phyloP scores from a whole-genome alignment of 2,888 invertebrate genomes.

The Rutpela maculata region DNA sequence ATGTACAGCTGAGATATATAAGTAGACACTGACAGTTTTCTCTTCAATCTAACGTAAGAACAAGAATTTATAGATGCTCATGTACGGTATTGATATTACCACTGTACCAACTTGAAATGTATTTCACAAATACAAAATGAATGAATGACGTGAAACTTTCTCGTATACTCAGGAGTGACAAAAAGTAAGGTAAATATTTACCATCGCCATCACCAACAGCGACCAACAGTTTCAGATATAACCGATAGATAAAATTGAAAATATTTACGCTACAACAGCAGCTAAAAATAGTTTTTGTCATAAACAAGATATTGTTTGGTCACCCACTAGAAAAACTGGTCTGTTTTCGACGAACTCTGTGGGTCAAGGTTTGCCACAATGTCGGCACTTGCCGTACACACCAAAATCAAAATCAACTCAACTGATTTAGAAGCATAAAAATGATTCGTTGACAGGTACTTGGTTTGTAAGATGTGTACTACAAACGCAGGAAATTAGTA shows the following conservation, averaged over 20 bases:
- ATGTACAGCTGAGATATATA: no score
- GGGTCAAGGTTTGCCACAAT: background rate
- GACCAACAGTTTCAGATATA: background rate
- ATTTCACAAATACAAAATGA: background rate
- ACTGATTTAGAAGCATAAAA: background rate
- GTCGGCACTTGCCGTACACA: background rate
- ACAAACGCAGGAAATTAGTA: conserved; percentile 1
- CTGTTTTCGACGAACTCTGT: conserved; percentile 2
- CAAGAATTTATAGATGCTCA: no score
- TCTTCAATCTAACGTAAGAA: no score
- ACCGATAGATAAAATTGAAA: background rate
- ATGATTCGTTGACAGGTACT: conserved; percentile 3
- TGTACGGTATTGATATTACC: no score
- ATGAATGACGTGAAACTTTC: background rate
- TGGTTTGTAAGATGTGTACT: conserved; percentile 7
- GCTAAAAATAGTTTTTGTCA: conserved; percentile 6
- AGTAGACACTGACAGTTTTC: no score
- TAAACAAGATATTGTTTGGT: background rate
- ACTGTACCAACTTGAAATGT: no score
- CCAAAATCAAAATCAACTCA: background rate
- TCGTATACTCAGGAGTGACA: background rate
- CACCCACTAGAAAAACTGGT: background rate
- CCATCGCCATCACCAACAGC: background rate
- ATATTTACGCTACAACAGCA: background rate
- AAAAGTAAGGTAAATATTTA: background rate